Conservation (phyloP, 2,113 vertebrate species). For the Hippocampus barbouri region DNA sequence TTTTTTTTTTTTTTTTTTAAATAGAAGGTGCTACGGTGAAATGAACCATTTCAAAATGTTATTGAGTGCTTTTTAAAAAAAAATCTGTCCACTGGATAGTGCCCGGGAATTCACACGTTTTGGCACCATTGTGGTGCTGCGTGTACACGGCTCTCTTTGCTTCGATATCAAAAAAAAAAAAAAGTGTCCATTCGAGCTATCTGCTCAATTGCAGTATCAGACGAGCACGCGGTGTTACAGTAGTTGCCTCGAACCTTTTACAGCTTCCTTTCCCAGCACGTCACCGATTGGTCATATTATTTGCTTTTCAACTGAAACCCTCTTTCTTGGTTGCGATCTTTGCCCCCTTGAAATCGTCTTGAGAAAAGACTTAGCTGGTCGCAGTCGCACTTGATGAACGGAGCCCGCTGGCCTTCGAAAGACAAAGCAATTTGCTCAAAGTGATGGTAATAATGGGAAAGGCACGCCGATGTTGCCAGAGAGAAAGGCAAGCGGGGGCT, state of each 20-base stretch:
- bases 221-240: slow-evolving; percentile 6
- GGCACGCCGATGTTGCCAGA: slow-evolving; percentile 62
- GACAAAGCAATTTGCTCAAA: slow-evolving; percentile 74
- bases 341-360: slow-evolving; percentile 33
- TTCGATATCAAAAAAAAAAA: neutral
- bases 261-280: slow-evolving; percentile 18
- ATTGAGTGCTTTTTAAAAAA: neutral
- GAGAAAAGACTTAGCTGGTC: slow-evolving; percentile 41
- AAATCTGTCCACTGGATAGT: neutral
- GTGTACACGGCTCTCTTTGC: neutral
- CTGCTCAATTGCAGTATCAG: neutral
- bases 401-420: slow-evolving; percentile 72
- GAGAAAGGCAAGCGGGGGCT: slow-evolving; percentile 27
- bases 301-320: slow-evolving; percentile 38
- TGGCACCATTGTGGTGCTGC: neutral
- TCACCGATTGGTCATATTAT: slow-evolving; percentile 28
- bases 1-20: neutral
- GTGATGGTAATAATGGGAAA: slow-evolving; percentile 71
- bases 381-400: slow-evolving; percentile 55
- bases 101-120: neutral
- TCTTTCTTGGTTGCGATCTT: slow-evolving; percentile 46
- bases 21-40: neutral
- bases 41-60: neutral
- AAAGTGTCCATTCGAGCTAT: neutral
- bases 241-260: slow-evolving; percentile 26